Base-by-base conservation (phyloP, 2,888 invertebrate species). In the Schrankia costaestrigalis region DNA sequence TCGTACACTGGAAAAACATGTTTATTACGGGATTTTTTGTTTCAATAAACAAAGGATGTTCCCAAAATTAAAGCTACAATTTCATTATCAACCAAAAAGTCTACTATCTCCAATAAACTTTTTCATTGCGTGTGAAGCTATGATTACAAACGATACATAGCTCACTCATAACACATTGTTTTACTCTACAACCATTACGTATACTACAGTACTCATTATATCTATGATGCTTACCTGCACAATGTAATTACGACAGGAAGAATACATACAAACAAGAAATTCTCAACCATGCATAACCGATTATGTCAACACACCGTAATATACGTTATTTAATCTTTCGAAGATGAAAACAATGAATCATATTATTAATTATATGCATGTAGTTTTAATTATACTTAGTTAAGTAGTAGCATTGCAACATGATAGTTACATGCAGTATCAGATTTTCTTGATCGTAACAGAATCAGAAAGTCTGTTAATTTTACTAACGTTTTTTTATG, bases 231-330 rank as follows among this genome's bases (percentile, higher is more conserved):
- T 12, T 19, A 28, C n/a, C 19, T 31, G 17, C 10, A 24, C 7
- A 9, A n/a, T 27, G 8, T 37, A 32, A 32, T 37, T 30, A 26
- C n/a, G 11, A 19, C 28, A 41, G 35, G 35, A 47, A 47, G 30
- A 50, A 30, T 50, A n/a, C 13, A 11, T n/a, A n/a, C 7, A 11
- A 15, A n/a, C 14, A 50, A 42, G 41, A 45, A 48, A 40, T 41
- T 31, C 36, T 11, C 52, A 45, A 26, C 38, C 24, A 46, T 56
- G 56, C 48, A 45, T 56, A 50, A 54, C 37, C 26, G 40, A 47
- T 56, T 57, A 57, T 54, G 56, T 45, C 50, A 47, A 50, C 35
- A 46, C 31, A 34, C 31, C 26, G 41, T 52, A 36, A 53, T 33
- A 32, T 35, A 34, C 35, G 41, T 48, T 51, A 47, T 51, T 48